Conservation (phyloP, 1,140 invertebrate species). For the Aricia agestis region DNA sequence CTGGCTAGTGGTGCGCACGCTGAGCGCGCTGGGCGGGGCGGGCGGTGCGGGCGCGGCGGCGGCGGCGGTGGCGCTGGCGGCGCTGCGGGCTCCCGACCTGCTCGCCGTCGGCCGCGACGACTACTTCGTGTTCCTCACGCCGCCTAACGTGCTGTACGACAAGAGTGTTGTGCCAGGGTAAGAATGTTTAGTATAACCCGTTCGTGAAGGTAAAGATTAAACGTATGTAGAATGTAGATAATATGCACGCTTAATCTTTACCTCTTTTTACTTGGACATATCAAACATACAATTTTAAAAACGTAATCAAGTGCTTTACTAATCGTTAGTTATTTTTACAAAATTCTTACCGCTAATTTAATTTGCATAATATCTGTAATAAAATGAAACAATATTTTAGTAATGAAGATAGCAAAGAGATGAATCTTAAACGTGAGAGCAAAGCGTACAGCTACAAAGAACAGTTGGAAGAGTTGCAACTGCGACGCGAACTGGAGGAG, state of each 20-base stretch:
- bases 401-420: constrained; percentile 81
- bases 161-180: constrained; percentile 90
- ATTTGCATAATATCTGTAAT: too few relatives aligned
- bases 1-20: constrained; percentile 80
- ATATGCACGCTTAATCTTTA: too few relatives aligned
- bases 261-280: too few relatives aligned
- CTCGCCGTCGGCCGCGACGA: constrained; percentile 89
- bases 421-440: constrained; percentile 96
- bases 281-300: too few relatives aligned
- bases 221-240: too few relatives aligned
- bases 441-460: constrained; percentile 98
- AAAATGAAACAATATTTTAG: constrained; percentile 37
- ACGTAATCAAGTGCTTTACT: too few relatives aligned
- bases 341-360: too few relatives aligned
- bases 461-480: constrained; percentile 94
- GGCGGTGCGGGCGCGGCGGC: constrained; percentile 79
- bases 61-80: constrained; percentile 75
- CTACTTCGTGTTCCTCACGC: constrained; percentile 92
- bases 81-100: constrained; percentile 82
- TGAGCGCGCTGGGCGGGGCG: constrained; percentile 77
- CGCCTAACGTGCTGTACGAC: constrained; percentile 94
- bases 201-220: too few relatives aligned
- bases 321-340: too few relatives aligned
- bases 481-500: constrained; percentile 94
- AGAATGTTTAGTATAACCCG: constrained; percentile 29